phyloP scores from a whole-genome alignment of 2,113 vertebrate genomes.

The Ameiurus melas region DNA sequence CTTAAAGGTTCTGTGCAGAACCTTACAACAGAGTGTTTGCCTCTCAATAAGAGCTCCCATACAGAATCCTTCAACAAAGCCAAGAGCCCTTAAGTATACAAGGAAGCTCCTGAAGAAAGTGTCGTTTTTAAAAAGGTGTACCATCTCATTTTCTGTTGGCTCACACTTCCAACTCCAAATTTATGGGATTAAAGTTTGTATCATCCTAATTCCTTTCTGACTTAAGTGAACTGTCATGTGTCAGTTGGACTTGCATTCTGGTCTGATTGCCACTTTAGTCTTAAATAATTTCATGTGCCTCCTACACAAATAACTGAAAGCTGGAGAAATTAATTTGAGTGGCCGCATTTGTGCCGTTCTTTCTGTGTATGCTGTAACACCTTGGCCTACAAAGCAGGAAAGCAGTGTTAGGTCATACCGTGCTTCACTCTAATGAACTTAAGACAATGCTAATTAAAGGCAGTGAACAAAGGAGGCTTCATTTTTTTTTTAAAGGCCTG shows the following conservation, averaged over 20 bases:
- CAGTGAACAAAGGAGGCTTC: constrained; percentile 89
- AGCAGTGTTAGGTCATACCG: constrained; percentile 84
- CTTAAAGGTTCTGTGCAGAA: neutral
- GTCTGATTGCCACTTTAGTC: neutral
- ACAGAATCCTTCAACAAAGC: too few relatives aligned
- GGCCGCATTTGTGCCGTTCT: neutral
- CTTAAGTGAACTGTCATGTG: too few relatives aligned
- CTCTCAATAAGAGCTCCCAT: neutral
- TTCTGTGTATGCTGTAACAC: constrained; percentile 63
- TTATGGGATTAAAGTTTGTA: neutral
- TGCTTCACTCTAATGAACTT: constrained; percentile 91
- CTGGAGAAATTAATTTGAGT: neutral
- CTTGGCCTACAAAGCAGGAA: constrained; percentile 69
- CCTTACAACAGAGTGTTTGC: neutral
- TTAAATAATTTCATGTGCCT: neutral
- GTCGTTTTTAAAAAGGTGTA: neutral
- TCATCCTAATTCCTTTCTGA: neutral
- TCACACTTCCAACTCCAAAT: neutral
- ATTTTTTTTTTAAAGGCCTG: constrained; percentile 65
- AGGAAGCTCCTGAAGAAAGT: neutral
- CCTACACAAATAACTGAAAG: neutral
- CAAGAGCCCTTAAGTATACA: neutral
- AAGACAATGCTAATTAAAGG: constrained; percentile 98
- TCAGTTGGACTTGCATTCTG: neutral
- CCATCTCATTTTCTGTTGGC: neutral